Conservation (phyloP, 2,888 invertebrate species). For the Nesidiocoris tenuis region DNA sequence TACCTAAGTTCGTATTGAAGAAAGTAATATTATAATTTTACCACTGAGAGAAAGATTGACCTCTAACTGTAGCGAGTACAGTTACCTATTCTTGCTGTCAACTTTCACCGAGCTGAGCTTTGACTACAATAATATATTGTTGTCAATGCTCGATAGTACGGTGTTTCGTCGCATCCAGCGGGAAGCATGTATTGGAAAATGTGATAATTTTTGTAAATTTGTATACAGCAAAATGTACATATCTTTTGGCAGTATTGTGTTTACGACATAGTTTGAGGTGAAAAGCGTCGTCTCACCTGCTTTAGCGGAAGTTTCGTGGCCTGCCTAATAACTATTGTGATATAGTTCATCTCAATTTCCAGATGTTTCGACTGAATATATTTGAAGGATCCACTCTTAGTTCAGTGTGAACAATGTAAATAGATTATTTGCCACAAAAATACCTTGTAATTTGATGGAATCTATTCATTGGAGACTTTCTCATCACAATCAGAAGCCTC, state of each 20-base stretch:
- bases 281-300: not conserved
- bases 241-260: conserved; percentile 1
- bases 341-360: conserved; percentile 9
- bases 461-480: not conserved
- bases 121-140: too few relatives aligned
- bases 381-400: conserved; percentile 2
- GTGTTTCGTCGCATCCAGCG: too few relatives aligned
- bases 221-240: conserved; percentile 24
- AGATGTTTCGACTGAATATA: not conserved
- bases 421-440: not conserved
- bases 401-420: too few relatives aligned
- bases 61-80: too few relatives aligned
- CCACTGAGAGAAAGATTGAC: too few relatives aligned
- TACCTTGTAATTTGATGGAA: not conserved
- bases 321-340: conserved; percentile 14
- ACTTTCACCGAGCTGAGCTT: too few relatives aligned
- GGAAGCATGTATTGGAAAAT: conserved; percentile 1
- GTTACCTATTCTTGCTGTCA: too few relatives aligned
- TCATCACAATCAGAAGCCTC: not conserved
- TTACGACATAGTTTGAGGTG: not conserved
- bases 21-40: too few relatives aligned
- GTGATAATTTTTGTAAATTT: conserved; percentile 41
- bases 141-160: too few relatives aligned
- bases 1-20: too few relatives aligned
- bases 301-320: not conserved